Base-by-base conservation (phyloP, 2,888 invertebrate genomes). In the Mythimna loreyi region DNA sequence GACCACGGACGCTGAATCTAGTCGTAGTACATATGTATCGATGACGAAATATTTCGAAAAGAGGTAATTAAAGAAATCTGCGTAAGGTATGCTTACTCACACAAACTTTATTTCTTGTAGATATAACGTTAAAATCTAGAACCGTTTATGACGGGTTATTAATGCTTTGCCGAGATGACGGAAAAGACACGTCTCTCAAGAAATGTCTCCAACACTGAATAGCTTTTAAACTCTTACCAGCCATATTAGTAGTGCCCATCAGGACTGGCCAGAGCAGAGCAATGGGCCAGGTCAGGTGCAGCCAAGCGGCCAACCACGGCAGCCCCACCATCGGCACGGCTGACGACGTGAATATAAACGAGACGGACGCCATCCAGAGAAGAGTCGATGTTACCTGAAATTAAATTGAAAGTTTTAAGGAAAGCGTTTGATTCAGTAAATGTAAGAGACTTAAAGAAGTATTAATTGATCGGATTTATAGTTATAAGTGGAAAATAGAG, bases 261-360 rank as follows among this genome's bases (percentile, higher is more conserved):
- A 94, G 52, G 0, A 90, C 88, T 0, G 95, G 95, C 94, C 93
- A 94, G 36, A 94, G 80, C 53, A 93, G 73, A 0, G 92, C 92
- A 1, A 89, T 76, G 0, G 95, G 91, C 92, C 92, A 93, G 5
- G 89, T 82, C 33, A 91, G 74, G 72, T 92, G 94, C 53, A 89
- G 81, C 88, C 91, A 88, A 16, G 92, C 88, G 2, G 86, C 71
- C n/a, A 88, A 67, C 93, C 93, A 92, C 49, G 87, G 87, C 16
- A 80, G 76, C 2, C 86, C 85, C 73, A 87, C 80, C 79, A 87
- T 81, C 30, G 87, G 86, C 61, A 86, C 75, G 11, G 80, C 78
- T 4, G 79, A 67, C 11, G 88, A 85, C 47, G 86, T 83, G 28
- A 76, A 73, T 68, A 89, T 65, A 30, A 88, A 85, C n/a, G 86